Evolutionary conservation across 2,113 vertebrate genomes (phyloP), one percentile per base, ranked within the genome.

Genomic region (Oceanites oceanicus): DNA sequence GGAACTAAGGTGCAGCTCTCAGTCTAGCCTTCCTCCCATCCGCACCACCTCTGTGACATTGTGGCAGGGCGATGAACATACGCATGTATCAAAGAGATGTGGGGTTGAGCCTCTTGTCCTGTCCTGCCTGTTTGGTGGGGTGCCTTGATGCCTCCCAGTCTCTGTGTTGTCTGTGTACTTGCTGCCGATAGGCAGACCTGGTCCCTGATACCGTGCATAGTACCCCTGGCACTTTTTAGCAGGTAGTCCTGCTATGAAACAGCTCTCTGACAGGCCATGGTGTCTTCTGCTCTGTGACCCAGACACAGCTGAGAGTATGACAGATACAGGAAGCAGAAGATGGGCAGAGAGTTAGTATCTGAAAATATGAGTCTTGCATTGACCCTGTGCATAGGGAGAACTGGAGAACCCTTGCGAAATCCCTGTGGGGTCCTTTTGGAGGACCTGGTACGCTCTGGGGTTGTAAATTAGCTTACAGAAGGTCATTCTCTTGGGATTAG

Each of bases 1-100:
- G 99, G 99, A 95, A 99, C 97, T 94, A 99, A 99, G 99, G 99
- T 99, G 95, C 29, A 65, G 27, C 30, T 45, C 44, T 68, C 38
- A 23, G 7, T 45, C 38, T 86, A 67, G 40, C 50, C 36, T 81
- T 42, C 44, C 17, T 88, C 9, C 38, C 8, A 15, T 25, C 21
- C 58, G 12, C 2, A 47, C 19, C 42, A 59, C 20, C 15, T 84
- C 65, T 78, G 25, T 62, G 36, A n/a, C 4, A 3, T 30, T 22
- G 30, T n/a, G 34, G n/a, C 29, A 81, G 42, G 18, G 10, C 4
- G 3, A 25, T 52, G 42, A 47, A 38, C 20, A 11, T 47, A 45
- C 2, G 6, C 4, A 3, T 29, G 4, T 56, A 4, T 76, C 38
- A 76, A 42, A 61, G 40, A 53, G 50, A 22, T 2, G 21, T 47